Percentiles rank a stretch among this genome's conserved stretches.
Evolutionary conservation across 2,888 invertebrate species (phyloP).

Genomic region (Alviniconcha strummeri): DNA sequence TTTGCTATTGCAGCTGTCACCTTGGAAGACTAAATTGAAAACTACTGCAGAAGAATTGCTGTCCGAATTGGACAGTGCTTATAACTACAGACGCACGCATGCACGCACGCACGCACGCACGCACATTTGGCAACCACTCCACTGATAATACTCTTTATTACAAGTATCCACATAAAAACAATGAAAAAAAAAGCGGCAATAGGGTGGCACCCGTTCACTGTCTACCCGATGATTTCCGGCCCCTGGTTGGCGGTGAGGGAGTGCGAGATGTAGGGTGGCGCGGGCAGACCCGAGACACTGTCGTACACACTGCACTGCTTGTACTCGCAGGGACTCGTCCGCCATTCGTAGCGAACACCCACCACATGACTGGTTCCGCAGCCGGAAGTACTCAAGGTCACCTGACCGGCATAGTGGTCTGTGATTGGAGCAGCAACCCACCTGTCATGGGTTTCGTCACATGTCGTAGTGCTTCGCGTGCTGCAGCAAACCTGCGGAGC

Average conservation of each 20-base stretch:
- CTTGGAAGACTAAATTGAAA: too few species aligned
- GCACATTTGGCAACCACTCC: not conserved
- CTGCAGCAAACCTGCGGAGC: conserved; percentile 13
- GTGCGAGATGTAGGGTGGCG: conserved; percentile 42
- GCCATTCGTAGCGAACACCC: conserved; percentile 49
- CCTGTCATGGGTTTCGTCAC: not conserved
- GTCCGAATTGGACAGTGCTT: too few species aligned
- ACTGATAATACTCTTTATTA: too few species aligned
- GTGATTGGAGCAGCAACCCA: conserved; percentile 39
- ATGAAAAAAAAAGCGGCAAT: too few species aligned
- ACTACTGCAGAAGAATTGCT: too few species aligned
- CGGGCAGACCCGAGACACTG: conserved; percentile 43
- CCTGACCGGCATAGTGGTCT: conserved; percentile 8
- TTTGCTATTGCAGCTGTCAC: too few species aligned
- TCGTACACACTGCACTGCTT: conserved; percentile 49
- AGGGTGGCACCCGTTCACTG: too few species aligned
- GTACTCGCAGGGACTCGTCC: conserved; percentile 45
- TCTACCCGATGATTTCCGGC: not conserved
- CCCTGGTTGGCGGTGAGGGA: not conserved
- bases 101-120: not conserved
- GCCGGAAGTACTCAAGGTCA: conserved; percentile 31
- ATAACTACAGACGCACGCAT: not conserved
- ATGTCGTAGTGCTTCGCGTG: not conserved
- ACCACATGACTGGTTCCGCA: conserved; percentile 33
- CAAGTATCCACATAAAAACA: too few species aligned